Conservation (phyloP, 2,888 invertebrate species). For the Meghimatium bilineatum region DNA sequence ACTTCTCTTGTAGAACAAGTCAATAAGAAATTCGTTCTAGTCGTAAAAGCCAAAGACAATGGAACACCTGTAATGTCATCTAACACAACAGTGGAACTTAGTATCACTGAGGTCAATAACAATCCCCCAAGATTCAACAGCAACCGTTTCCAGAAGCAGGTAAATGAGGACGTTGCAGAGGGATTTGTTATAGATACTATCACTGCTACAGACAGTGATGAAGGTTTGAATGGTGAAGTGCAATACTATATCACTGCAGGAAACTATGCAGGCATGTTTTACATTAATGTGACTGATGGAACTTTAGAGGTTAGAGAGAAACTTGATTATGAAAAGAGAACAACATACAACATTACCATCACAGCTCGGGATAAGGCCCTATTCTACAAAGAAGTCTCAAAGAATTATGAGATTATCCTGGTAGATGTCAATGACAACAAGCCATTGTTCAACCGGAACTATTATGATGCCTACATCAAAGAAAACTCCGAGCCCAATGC, state of each 20-base stretch:
- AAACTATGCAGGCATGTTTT: conserved; percentile 88
- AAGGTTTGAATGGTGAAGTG: conserved; percentile 93
- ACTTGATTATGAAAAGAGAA: conserved; percentile 90
- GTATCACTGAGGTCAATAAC: conserved; percentile 87
- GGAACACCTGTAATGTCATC: conserved; percentile 92
- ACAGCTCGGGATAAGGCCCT: conserved; percentile 92
- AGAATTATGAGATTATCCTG: conserved; percentile 89
- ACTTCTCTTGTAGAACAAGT: conserved; percentile 80
- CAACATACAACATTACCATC: conserved; percentile 90
- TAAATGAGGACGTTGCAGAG: conserved; percentile 92
- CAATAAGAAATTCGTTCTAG: conserved; percentile 82
- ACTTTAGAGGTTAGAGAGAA: conserved; percentile 87
- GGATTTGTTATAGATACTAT: conserved; percentile 89
- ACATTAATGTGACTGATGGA: conserved; percentile 86
- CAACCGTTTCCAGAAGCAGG: conserved; percentile 89
- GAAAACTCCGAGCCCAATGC: conserved; percentile 89
- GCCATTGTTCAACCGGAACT: conserved; percentile 87
- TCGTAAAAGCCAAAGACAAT: conserved; percentile 87
- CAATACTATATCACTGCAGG: conserved; percentile 82
- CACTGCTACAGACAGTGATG: conserved; percentile 88
- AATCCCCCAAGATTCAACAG: conserved; percentile 88
- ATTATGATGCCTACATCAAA: conserved; percentile 86
- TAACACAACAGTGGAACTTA: conserved; percentile 81
- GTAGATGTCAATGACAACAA: conserved; percentile 93
- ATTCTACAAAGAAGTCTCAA: conserved; percentile 85